phyloP scores from a whole-genome alignment of 2,113 vertebrate genomes.

The Sinocyclocheilus maitianheensis region DNA sequence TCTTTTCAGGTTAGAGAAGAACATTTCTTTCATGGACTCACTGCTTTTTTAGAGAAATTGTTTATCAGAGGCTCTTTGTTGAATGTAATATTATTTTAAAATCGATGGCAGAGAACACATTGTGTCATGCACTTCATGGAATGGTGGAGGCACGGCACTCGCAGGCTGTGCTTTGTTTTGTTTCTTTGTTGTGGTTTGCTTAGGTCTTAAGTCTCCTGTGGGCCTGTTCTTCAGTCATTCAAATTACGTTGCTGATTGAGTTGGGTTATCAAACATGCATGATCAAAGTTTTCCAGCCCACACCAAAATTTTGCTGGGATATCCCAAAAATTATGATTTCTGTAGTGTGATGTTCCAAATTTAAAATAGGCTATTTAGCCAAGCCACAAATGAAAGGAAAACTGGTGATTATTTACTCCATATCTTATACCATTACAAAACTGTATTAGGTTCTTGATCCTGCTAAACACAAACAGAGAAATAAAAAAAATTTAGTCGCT shows the following conservation, averaged over 20 bases:
- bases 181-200: slow-evolving; percentile 36
- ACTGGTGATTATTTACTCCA: neutral
- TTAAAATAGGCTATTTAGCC: neutral
- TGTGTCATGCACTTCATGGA: slow-evolving; percentile 29
- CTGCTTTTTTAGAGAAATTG: neutral
- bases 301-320: neutral
- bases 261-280: slow-evolving; percentile 7
- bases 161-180: slow-evolving; percentile 27
- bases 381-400: neutral
- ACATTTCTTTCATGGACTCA: neutral
- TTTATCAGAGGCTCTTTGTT: slow-evolving; percentile 36
- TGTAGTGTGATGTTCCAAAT: neutral
- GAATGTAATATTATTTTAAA: slow-evolving; percentile 35
- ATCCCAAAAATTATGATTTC: neutral
- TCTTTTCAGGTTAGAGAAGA: slow-evolving; percentile 1
- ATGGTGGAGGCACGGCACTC: neutral
- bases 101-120: slow-evolving; percentile 32
- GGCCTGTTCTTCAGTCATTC: slow-evolving; percentile 7
- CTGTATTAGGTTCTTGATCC: neutral
- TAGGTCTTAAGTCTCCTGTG: slow-evolving; percentile 26
- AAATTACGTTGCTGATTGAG: neutral
- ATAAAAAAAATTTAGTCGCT: neutral
- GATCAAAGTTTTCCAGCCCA: neutral
- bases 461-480: neutral
- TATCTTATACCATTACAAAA: neutral